Conservation (phyloP, 2,113 vertebrate genomes). For the Hippoglossus stenolepis region DNA sequence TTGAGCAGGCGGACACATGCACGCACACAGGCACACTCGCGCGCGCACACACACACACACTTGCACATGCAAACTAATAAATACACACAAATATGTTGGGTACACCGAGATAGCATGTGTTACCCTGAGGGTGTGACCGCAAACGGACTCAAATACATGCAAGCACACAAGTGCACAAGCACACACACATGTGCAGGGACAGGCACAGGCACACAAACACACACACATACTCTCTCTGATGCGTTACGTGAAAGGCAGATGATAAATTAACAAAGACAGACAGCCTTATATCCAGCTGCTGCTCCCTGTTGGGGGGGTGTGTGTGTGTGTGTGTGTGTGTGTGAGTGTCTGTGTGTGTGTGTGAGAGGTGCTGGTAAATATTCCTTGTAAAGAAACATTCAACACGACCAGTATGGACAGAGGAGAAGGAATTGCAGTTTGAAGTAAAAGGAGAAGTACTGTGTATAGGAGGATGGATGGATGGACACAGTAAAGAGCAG, state of each 20-base stretch:
- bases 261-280: slow-evolving; percentile 70
- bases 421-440: slow-evolving; percentile 9
- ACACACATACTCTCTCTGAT: slow-evolving; percentile 13
- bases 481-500: slow-evolving; percentile 43
- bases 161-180: neutral
- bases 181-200: neutral
- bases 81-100: slow-evolving; percentile 55
- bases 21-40: neutral
- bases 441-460: slow-evolving; percentile 7
- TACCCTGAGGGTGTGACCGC: slow-evolving; percentile 61
- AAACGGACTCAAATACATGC: slow-evolving; percentile 15
- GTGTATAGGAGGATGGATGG: slow-evolving; percentile 35
- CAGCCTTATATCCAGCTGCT: slow-evolving; percentile 65
- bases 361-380: slow-evolving; percentile 7
- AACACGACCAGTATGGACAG: neutral
- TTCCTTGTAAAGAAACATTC: slow-evolving; percentile 29
- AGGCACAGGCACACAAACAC: neutral
- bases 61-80: slow-evolving; percentile 16
- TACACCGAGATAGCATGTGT: slow-evolving; percentile 67
- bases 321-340: slow-evolving; percentile 7
- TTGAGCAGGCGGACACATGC: slow-evolving; percentile 36
- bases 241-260: slow-evolving; percentile 46
- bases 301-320: slow-evolving; percentile 20
- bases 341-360: slow-evolving; percentile 9
- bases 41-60: neutral